These are phyloP conservation scores for Chaetura pelagica DNA, from an alignment of 2,113 vertebrate genomes.

Conservation along the genomic window DNA sequence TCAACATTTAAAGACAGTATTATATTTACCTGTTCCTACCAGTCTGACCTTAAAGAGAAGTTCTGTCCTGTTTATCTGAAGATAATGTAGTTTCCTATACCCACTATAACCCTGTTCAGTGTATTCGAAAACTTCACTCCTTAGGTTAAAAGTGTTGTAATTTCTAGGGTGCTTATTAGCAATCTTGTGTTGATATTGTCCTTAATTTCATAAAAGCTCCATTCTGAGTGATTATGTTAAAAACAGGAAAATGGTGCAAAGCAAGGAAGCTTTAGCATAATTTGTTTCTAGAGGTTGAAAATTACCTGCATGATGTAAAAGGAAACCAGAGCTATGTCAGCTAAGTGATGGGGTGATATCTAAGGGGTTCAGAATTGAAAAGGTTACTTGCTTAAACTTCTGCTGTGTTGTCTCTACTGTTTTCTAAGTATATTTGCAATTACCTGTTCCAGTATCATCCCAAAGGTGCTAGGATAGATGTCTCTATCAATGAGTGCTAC, in stretches of 20 bases:
- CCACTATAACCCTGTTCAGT: neutral
- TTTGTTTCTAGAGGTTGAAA: neutral
- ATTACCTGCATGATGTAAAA: neutral
- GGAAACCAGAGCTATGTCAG: neutral
- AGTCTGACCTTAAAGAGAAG: neutral
- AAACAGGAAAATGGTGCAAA: neutral
- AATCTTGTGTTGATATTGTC: neutral
- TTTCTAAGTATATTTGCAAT: neutral
- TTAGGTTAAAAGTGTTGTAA: neutral
- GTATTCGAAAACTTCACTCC: neutral
- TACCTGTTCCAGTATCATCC: slow-evolving; percentile 90
- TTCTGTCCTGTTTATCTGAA: neutral
- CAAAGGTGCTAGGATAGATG: slow-evolving; percentile 98
- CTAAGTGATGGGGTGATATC: neutral
- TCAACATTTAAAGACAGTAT: neutral
- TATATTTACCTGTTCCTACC: neutral
- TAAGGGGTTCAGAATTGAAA: neutral
- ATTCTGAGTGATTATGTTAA: neutral
- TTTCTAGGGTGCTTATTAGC: neutral
- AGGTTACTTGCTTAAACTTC: neutral
- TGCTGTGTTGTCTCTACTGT: neutral
- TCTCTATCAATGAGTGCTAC: slow-evolving; percentile 98
- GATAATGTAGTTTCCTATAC: neutral
- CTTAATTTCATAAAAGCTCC: neutral
- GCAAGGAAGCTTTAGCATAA: neutral